Conservation (phyloP, 2,113 vertebrate genomes). For the Sisor rabdophorus region DNA sequence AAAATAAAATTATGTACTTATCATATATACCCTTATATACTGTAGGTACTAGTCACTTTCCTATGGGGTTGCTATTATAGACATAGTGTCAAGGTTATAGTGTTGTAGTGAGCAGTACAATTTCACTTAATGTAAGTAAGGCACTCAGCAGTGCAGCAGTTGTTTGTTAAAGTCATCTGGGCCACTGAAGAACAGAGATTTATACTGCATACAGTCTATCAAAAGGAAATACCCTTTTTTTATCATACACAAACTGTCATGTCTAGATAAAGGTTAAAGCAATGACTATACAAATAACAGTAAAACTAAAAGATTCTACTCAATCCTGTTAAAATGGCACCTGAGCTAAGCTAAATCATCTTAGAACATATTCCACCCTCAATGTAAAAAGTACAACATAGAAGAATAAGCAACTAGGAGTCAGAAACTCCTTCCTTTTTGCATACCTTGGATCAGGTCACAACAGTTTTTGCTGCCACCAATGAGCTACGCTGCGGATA, state of each 20-base stretch:
- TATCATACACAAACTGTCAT: constrained; percentile 15
- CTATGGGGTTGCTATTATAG: constrained; percentile 1
- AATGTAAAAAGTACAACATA: too few relatives aligned
- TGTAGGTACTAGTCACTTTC: not conserved
- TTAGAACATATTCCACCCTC: too few relatives aligned
- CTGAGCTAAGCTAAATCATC: too few relatives aligned
- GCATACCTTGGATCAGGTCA: too few relatives aligned
- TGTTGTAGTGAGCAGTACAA: constrained; percentile 22
- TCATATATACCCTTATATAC: not conserved
- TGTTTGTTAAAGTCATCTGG: constrained; percentile 35
- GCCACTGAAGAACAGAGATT: constrained; percentile 19
- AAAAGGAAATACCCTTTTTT: constrained; percentile 22
- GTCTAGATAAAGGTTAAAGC: not conserved
- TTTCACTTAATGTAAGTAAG: constrained; percentile 25
- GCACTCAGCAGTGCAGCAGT: constrained; percentile 21
- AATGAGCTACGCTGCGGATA: too few relatives aligned
- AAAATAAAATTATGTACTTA: not conserved
- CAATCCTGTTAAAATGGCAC: too few relatives aligned
- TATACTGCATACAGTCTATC: constrained; percentile 20
- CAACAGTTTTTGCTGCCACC: too few relatives aligned
- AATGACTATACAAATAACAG: not conserved
- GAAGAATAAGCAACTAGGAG: too few relatives aligned
- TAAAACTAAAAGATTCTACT: too few relatives aligned
- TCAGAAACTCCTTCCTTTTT: too few relatives aligned
- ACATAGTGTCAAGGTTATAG: constrained; percentile 15